Conservation (phyloP, 2,888 invertebrate species). For the Heliconius charithonia region DNA sequence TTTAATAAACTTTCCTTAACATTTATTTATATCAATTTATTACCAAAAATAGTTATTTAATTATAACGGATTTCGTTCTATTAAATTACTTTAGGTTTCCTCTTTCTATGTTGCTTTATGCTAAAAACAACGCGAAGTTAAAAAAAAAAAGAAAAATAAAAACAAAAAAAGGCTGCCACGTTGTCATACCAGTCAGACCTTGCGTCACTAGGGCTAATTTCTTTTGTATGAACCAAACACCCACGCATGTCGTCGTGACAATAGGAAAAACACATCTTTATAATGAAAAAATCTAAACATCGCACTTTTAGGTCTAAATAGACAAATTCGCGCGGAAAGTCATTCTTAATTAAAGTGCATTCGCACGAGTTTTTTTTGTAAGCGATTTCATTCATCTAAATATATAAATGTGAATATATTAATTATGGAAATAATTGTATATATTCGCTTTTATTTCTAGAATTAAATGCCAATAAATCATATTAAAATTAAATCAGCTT, state of each 20-base stretch:
- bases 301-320: constrained; percentile 1
- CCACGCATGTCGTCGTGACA: background rate
- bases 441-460: too few relatives aligned
- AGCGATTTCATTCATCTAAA: background rate
- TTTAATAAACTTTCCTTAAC: too few relatives aligned
- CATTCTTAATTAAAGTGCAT: constrained; percentile 5
- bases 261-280: constrained; percentile 27
- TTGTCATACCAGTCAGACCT: background rate
- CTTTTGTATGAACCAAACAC: constrained; percentile 6
- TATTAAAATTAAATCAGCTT: too few relatives aligned
- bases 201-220: background rate
- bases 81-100: too few relatives aligned
- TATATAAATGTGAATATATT: background rate
- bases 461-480: too few relatives aligned
- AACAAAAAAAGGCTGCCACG: background rate
- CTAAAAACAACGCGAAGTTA: background rate
- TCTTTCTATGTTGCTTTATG: background rate
- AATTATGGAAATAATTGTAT: too few relatives aligned
- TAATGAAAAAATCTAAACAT: constrained; percentile 36
- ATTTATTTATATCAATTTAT: too few relatives aligned
- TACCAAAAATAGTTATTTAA: too few relatives aligned
- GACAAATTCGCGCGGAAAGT: background rate
- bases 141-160: background rate
- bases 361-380: background rate
- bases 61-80: too few relatives aligned